These are phyloP conservation scores for Drosophila subobscura DNA, from an alignment of 1,140 invertebrate genomes.

Conservation along the genomic window DNA sequence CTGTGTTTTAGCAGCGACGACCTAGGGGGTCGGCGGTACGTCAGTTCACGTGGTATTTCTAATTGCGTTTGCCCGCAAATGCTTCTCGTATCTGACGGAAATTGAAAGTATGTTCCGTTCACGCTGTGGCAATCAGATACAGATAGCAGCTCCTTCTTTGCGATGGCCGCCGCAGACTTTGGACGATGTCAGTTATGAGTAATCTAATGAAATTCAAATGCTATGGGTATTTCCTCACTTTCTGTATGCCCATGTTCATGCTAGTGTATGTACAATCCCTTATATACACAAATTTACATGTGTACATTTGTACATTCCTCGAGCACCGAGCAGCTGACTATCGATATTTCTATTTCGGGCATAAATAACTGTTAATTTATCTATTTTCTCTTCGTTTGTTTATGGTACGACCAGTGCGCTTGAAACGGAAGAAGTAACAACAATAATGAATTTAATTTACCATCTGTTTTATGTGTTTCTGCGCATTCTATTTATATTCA, in stretches of 20 bases:
- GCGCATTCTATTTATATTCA: slow-evolving; percentile 6
- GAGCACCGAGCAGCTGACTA: too few relatives aligned
- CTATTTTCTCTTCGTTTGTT: too few relatives aligned
- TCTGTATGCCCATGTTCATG: too few relatives aligned
- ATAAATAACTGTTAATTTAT: too few relatives aligned
- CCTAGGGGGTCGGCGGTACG: slow-evolving; percentile 7
- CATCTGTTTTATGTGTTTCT: background rate
- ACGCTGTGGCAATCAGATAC: slow-evolving; percentile 5
- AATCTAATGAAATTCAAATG: slow-evolving; percentile 47
- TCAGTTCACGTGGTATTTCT: slow-evolving; percentile 18
- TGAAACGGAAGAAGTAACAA: too few relatives aligned
- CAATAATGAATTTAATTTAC: background rate
- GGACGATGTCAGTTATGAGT: slow-evolving; percentile 33
- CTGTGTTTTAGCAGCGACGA: too few relatives aligned
- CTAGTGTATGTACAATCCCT: too few relatives aligned
- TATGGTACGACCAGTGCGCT: too few relatives aligned
- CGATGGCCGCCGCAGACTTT: slow-evolving; percentile 7
- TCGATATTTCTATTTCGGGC: too few relatives aligned
- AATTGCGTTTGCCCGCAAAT: slow-evolving; percentile 1
- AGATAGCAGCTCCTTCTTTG: slow-evolving; percentile 15
- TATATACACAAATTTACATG: too few relatives aligned
- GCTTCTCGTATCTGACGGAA: slow-evolving; percentile 12
- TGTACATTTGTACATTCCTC: too few relatives aligned
- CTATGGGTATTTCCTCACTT: slow-evolving; percentile 12
- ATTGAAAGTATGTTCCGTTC: slow-evolving; percentile 16